Conservation (phyloP, 2,113 vertebrate species). For the Macaca fascicularis region T2T-MFA8v1.1 NC_088394.1:14399501-14400000, state of each 20-base stretch:
- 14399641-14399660: slow-evolving; percentile 70
- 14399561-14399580: slow-evolving; percentile 42
- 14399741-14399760: slow-evolving; percentile 81
- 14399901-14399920: background rate
- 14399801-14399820: background rate
- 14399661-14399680: slow-evolving; percentile 64
- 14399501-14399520: background rate
- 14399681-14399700: slow-evolving; percentile 73
- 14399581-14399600: slow-evolving; percentile 25
- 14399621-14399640: slow-evolving; percentile 56
- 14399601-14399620: slow-evolving; percentile 69
- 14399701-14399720: slow-evolving; percentile 52
- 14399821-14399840: background rate
- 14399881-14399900: background rate
- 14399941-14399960: background rate
- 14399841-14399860: background rate
- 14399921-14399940: background rate
- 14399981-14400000: background rate
- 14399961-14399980: background rate
- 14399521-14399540: slow-evolving; percentile 29
- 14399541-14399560: slow-evolving; percentile 32
- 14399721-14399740: slow-evolving; percentile 67
- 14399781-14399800: background rate
- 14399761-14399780: slow-evolving; percentile 65
- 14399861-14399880: rapidly evolving